A percentile compares a stretch with the other conserved stretches of the same genome.
Conservation (phyloP, 2,113 vertebrate genomes). For the Hystrix cristata region DNA sequence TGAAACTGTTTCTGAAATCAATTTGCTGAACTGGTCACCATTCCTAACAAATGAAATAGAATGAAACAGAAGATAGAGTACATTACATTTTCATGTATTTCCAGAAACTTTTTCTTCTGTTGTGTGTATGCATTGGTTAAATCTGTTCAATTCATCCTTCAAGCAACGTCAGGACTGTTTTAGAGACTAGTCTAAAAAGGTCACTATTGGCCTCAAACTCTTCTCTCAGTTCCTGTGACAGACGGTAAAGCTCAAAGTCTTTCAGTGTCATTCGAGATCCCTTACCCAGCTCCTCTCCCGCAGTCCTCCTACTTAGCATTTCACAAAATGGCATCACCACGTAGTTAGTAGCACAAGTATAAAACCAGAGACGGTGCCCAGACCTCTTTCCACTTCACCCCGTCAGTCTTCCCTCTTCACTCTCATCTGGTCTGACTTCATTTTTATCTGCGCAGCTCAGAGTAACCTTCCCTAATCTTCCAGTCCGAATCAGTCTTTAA, state of each 20-base stretch:
- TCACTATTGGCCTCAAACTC: neutral
- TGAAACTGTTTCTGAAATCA: constrained; percentile 4
- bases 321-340: neutral
- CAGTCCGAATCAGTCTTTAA: neutral
- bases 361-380: neutral
- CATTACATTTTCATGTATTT: neutral
- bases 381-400: neutral
- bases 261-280: neutral
- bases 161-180: constrained; percentile 3
- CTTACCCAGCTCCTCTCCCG: neutral
- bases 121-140: neutral
- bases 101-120: constrained; percentile 12
- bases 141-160: constrained; percentile 14
- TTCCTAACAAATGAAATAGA: neutral
- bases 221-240: neutral
- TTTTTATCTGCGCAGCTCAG: neutral
- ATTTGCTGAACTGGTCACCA: neutral
- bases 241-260: neutral
- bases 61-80: neutral
- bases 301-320: neutral
- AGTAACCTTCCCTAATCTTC: neutral
- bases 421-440: neutral
- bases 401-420: neutral
- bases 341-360: neutral
- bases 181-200: neutral